Conservation (phyloP, 2,888 invertebrate species). For the Hyalella azteca region DNA sequence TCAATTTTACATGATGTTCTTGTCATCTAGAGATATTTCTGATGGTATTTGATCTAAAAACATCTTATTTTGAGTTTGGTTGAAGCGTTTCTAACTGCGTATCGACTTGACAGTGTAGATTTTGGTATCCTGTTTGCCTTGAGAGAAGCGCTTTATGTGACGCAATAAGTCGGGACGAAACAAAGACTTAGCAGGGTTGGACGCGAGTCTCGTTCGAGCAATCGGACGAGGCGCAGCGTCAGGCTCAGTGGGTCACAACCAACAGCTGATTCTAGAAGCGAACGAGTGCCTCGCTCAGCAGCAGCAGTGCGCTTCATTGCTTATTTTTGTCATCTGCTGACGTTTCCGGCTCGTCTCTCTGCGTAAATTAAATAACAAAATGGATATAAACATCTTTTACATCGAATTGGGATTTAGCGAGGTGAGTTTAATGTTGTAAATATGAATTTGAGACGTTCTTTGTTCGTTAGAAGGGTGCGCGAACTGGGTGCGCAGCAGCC, state of each 20-base stretch:
- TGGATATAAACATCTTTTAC: not conserved
- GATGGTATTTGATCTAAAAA: too few species aligned
- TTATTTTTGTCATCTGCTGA: not conserved
- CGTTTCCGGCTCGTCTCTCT: not conserved
- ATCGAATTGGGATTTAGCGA: not conserved
- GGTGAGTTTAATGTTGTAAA: not conserved
- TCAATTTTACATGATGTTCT: too few species aligned
- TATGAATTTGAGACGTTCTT: not conserved
- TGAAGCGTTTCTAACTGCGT: too few species aligned
- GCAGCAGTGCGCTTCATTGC: not conserved
- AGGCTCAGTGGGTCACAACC: slow-evolving; percentile 18
- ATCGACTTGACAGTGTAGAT: too few species aligned
- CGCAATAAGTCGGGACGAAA: slow-evolving; percentile 20
- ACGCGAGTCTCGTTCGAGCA: slow-evolving; percentile 20
- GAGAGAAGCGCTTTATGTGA: not conserved
- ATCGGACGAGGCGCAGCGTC: slow-evolving; percentile 32
- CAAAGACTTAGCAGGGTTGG: slow-evolving; percentile 6
- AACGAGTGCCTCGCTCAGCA: not conserved
- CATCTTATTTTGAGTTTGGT: too few species aligned
- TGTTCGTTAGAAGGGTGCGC: not conserved
- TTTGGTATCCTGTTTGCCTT: not conserved
- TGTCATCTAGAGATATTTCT: too few species aligned
- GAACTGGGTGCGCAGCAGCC: not conserved
- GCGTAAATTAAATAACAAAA: not conserved
- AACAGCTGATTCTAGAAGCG: slow-evolving; percentile 29